phyloP scores from a whole-genome alignment of 2,113 vertebrate genomes.

The Balaeniceps rex region DNA sequence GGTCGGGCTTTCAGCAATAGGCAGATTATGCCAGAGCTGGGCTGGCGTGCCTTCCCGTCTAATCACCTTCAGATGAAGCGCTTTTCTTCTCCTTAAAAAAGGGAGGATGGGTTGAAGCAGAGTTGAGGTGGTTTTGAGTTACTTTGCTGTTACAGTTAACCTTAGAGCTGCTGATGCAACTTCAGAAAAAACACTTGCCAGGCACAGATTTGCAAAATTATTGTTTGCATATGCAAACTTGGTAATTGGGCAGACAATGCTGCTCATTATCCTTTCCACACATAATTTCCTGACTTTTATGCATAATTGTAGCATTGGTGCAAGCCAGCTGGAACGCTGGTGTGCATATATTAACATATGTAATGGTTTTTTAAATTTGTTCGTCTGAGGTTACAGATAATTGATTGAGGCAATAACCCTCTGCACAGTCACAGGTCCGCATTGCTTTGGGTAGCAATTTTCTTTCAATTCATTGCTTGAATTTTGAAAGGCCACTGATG shows the following conservation, averaged over 20 bases:
- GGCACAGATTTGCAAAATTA: background rate
- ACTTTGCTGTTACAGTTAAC: background rate
- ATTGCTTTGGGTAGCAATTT: background rate
- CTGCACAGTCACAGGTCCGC: background rate
- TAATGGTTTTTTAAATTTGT: background rate
- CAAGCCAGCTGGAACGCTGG: conserved; percentile 23
- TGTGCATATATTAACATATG: background rate
- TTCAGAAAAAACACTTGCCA: background rate
- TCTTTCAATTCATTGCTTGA: background rate
- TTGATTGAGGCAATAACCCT: background rate
- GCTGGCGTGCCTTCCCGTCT: background rate
- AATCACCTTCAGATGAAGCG: background rate
- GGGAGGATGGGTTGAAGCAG: background rate
- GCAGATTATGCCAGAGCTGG: background rate
- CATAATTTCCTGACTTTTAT: conserved; percentile 10
- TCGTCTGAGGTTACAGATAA: background rate
- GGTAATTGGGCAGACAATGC: conserved; percentile 39
- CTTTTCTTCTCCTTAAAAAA: background rate
- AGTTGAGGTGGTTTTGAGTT: background rate
- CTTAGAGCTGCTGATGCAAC: background rate
- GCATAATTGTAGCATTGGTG: background rate
- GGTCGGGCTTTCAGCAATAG: background rate
- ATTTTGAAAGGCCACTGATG: background rate
- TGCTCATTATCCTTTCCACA: conserved; percentile 47
- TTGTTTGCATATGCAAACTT: conserved; percentile 35